Evolutionary conservation across 2,113 vertebrate genomes (phyloP), one percentile per base, ranked within the genome.

Genomic region (Podarcis muralis): DNA sequence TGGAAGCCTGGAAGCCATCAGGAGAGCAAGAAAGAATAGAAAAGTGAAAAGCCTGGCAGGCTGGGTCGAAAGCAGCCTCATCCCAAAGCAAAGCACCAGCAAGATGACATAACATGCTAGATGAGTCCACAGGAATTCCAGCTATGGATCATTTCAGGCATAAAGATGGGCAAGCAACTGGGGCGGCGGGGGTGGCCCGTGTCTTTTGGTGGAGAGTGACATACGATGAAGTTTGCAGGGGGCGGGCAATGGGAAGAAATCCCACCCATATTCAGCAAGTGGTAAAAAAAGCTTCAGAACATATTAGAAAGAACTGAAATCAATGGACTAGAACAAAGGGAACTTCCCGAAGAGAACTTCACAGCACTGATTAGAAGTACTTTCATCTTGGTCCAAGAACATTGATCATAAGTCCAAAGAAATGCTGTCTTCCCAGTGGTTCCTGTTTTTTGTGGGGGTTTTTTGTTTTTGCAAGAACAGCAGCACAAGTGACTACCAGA

Each of bases 321-420:
- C 83, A 92, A 90, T 74, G 81, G 75, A 92, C 30, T 72, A 83
- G 76, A 89, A 84, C 83, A 88, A 91, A 93, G 35, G 48, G 48
- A 53, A 53, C 48, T 53, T 53, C 48, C 48, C 48, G 48, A 90
- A 78, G 69, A 81, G 78, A 84, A 90, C 78, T 81, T 86, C 81
- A 79, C 72, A 86, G 76, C 76, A 89, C 57, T 90, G 57, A 88
- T 89, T 83, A 91, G 57, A 32, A 88, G 69, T 53, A 53, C 48
- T 53, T 53, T 53, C 48, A 53, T 53, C 48, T 53, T 53, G 48
- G 48, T 53, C 48, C 75, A 89, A 75, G 72, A 35, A 40, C 83
- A 91, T 88, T 91, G 91, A 91, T 90, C 84, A 89, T 83, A 78
- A 82, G 85, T 91, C 74, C 37, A 76, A 76, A 76, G 74, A 25